These are phyloP conservation scores for Orthonevra nobilis DNA, from an alignment of 2,888 invertebrate species.

Conservation along the genomic window DNA sequence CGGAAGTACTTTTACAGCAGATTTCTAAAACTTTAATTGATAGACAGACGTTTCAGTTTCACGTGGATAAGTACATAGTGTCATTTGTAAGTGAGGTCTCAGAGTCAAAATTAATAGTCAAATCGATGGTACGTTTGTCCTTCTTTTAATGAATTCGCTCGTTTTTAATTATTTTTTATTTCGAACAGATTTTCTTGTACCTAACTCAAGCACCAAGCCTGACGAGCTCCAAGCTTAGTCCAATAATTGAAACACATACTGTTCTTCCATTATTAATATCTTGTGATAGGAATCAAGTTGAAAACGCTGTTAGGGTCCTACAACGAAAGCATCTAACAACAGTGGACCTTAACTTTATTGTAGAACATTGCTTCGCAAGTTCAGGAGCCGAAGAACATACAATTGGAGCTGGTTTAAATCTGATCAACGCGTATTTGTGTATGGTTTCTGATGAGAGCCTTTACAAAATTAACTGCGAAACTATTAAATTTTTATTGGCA, in stretches of 20 bases:
- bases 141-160: background rate
- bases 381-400: constrained; percentile 19
- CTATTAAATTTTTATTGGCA: constrained; percentile 2
- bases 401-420: constrained; percentile 34
- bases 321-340: constrained; percentile 21
- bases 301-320: constrained; percentile 37
- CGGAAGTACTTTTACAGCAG: constrained; percentile 19
- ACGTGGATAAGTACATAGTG: constrained; percentile 29
- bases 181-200: constrained; percentile 26
- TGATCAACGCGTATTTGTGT: constrained; percentile 25
- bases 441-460: constrained; percentile 8
- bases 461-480: constrained; percentile 4
- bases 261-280: constrained; percentile 42
- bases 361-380: constrained; percentile 25
- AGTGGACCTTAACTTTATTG: constrained; percentile 39
- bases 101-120: background rate
- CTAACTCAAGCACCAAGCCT: constrained; percentile 20
- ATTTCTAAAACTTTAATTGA: background rate
- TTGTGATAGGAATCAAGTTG: constrained; percentile 46
- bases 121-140: constrained; percentile 14
- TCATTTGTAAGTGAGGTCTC: constrained; percentile 1
- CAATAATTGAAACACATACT: constrained; percentile 11
- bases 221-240: constrained; percentile 4
- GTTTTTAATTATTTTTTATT: background rate
- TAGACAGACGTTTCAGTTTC: background rate